Conservation (phyloP, 2,113 vertebrate genomes). For the Xenus cinereus region DNA sequence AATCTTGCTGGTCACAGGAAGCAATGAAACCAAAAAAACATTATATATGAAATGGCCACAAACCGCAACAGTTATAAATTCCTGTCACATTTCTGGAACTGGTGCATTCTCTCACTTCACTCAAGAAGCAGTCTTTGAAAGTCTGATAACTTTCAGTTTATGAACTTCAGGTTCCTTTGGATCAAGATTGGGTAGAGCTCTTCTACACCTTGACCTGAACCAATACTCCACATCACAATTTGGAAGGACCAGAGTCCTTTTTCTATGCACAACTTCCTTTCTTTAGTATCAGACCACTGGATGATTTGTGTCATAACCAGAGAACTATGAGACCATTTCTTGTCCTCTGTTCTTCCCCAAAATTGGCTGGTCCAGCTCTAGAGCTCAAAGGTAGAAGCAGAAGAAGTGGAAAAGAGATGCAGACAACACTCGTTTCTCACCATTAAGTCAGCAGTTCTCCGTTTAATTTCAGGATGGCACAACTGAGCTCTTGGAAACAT, state of each 20-base stretch:
- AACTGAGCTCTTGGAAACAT: conserved; percentile 49
- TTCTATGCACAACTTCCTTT: neutral
- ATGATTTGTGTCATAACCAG: neutral
- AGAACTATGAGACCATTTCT: neutral
- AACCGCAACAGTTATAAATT: neutral
- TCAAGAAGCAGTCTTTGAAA: neutral
- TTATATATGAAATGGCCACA: neutral
- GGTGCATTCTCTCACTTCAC: neutral
- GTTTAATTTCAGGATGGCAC: conserved; percentile 41
- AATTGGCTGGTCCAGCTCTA: neutral
- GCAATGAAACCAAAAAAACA: neutral
- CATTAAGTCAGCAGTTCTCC: conserved; percentile 41
- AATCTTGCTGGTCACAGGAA: neutral
- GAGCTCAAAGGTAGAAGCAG: neutral
- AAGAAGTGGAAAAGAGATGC: neutral
- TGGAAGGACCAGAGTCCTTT: neutral
- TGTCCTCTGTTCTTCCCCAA: neutral
- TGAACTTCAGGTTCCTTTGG: neutral
- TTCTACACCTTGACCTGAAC: neutral
- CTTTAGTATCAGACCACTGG: neutral
- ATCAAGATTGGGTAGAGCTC: neutral
- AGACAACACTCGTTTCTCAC: neutral
- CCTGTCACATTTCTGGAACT: neutral
- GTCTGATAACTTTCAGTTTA: neutral
- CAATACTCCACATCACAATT: neutral